These are phyloP conservation scores for Pachyramphus minor DNA, from an alignment of 2,113 vertebrate species.

Conservation along the genomic window DNA sequence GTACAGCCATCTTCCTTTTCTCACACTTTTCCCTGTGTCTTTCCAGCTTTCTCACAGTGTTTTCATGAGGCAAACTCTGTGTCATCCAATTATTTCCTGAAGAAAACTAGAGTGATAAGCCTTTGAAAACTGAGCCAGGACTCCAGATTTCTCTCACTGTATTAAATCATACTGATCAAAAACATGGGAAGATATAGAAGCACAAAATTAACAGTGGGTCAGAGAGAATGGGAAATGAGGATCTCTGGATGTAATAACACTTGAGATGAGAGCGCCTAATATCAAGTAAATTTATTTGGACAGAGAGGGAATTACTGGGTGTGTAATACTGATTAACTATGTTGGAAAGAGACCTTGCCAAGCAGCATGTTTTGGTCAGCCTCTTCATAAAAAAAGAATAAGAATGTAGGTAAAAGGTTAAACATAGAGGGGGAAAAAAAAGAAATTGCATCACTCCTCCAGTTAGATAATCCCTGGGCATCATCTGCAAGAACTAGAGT, in stretches of 20 bases:
- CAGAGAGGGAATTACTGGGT: constrained; percentile 53
- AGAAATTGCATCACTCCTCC: not conserved
- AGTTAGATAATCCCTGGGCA: constrained; percentile 35
- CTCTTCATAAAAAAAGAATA: constrained; percentile 26
- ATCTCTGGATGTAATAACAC: not conserved
- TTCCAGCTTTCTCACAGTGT: constrained; percentile 29
- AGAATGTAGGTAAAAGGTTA: constrained; percentile 65
- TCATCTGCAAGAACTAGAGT: not conserved
- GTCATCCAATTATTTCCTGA: constrained; percentile 59
- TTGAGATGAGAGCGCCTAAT: not conserved
- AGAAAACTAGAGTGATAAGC: constrained; percentile 35
- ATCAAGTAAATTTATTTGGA: constrained; percentile 42
- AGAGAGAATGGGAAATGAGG: not conserved
- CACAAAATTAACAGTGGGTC: not conserved
- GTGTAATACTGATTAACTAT: constrained; percentile 66
- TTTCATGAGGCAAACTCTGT: constrained; percentile 37
- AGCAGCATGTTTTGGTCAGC: constrained; percentile 50
- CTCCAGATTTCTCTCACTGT: constrained; percentile 17
- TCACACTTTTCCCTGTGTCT: not conserved
- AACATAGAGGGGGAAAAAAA: not conserved
- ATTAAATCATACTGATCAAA: constrained; percentile 44
- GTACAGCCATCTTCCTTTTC: not conserved
- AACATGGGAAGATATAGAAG: not conserved
- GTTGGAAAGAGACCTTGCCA: constrained; percentile 51
- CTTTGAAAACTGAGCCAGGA: constrained; percentile 30